A percentile compares a stretch with the other conserved stretches of the same genome.
Evolutionary conservation across 2,797 vertebrate genomes (phyloP).

Genomic region (Notolepis coatsorum): DNA sequence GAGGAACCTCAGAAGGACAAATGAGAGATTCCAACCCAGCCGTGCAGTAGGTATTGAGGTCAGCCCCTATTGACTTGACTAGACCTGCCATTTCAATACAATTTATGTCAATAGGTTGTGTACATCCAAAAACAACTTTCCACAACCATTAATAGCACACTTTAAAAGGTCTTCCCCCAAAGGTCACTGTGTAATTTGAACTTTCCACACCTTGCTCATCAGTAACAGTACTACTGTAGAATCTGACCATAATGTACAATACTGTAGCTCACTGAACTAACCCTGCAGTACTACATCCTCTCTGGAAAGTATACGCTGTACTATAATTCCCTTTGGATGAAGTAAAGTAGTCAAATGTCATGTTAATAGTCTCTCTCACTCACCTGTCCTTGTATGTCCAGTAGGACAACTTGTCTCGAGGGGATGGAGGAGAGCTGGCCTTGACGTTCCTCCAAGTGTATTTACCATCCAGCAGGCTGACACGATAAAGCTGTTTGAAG

Average conservation of each 20-base stretch:
- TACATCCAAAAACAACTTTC: no score
- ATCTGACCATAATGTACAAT: neutral
- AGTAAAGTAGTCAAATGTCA: neutral
- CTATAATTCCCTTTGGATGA: neutral
- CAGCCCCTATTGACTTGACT: no score
- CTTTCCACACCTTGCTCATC: neutral
- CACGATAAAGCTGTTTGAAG: constrained; percentile 86
- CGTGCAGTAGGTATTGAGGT: no score
- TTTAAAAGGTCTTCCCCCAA: neutral
- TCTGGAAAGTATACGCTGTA: neutral
- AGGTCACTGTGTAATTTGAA: neutral
- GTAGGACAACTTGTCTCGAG: constrained; percentile 94
- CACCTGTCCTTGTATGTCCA: constrained; percentile 89
- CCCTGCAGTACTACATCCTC: neutral
- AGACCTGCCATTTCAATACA: no score
- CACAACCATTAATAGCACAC: no score
- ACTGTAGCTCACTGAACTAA: neutral
- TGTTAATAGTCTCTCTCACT: neutral
- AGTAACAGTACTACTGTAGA: neutral
- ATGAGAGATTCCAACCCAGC: no score
- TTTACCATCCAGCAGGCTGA: constrained; percentile 86
- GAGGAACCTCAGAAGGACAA: no score
- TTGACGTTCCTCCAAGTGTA: constrained; percentile 89
- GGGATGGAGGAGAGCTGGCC: constrained; percentile 87
- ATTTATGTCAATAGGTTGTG: neutral